Percentiles rank a stretch among this genome's conserved stretches.
Evolutionary conservation across 23 tunicate genomes (phyloP).

Genomic region (Ciona savignyi): DNA sequence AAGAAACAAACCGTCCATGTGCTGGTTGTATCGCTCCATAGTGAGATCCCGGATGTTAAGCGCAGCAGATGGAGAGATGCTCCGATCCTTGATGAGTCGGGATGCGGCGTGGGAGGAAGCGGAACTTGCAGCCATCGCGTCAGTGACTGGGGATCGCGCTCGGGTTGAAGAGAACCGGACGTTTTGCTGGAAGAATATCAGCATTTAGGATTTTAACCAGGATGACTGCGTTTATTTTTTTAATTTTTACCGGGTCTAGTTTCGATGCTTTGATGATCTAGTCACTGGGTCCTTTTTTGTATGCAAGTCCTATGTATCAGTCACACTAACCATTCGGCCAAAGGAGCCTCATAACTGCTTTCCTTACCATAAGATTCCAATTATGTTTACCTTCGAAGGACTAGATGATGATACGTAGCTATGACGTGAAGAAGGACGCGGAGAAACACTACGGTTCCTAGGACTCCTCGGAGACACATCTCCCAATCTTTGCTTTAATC

Average conservation of each 20-base stretch:
- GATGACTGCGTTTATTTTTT: not conserved
- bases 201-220: not conserved
- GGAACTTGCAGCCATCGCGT: conserved; percentile 75
- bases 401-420: conserved; percentile 5
- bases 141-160: conserved; percentile 58
- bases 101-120: conserved; percentile 83
- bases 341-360: not conserved
- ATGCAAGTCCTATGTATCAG: too few species aligned
- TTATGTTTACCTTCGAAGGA: conserved; percentile 11
- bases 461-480: conserved; percentile 28
- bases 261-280: too few species aligned
- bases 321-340: too few species aligned
- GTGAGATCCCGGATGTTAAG: conserved; percentile 88
- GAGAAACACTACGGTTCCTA: not conserved
- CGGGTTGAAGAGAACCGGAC: conserved; percentile 63
- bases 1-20: conserved; percentile 67
- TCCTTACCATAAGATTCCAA: not conserved
- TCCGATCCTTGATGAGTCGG: conserved; percentile 49
- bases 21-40: conserved; percentile 89
- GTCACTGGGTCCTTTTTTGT: too few species aligned
- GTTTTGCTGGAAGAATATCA: conserved; percentile 34
- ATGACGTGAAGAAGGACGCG: not conserved
- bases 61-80: conserved; percentile 82
- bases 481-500: conserved; percentile 69
- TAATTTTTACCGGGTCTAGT: too few species aligned